These are phyloP conservation scores for Paramuricea clavata DNA, from an alignment of 92 coral and sea anemone genomes.

Conservation along the genomic window DNA sequence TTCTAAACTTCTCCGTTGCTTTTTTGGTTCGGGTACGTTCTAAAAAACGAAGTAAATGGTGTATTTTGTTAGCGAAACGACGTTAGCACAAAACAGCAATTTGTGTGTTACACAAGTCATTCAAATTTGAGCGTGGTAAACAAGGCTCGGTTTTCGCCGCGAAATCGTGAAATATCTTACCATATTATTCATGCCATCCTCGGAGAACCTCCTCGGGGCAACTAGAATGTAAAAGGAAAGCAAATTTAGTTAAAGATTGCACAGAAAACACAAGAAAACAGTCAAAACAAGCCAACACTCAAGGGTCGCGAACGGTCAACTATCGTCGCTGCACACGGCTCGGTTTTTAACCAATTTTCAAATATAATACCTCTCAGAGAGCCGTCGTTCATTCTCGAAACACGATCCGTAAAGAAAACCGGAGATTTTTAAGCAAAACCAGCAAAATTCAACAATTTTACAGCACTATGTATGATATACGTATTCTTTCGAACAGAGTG, in stretches of 20 bases:
- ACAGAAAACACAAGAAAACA: neutral
- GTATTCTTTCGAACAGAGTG: conserved; percentile 30
- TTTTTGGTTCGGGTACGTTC: conserved; percentile 92
- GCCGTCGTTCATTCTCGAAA: conserved; percentile 37
- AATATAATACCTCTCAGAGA: conserved; percentile 41
- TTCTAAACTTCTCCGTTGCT: conserved; percentile 84
- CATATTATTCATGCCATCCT: conserved; percentile 29
- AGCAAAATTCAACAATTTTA: conserved; percentile 20
- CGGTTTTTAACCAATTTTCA: neutral
- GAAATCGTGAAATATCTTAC: conserved; percentile 14
- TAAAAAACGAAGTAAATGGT: conserved; percentile 11
- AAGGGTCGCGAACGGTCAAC: neutral
- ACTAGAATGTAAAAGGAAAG: conserved; percentile 17
- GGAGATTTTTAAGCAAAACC: conserved; percentile 6
- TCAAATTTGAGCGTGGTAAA: conserved; percentile 40
- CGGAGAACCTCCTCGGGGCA: conserved; percentile 50
- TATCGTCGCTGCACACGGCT: conserved; percentile 33
- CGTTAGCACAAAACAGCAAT: conserved; percentile 47
- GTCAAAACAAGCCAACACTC: conserved; percentile 24
- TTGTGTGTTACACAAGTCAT: conserved; percentile 40
- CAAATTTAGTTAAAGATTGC: neutral
- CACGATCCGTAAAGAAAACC: neutral
- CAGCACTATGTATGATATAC: neutral
- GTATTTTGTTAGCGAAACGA: neutral
- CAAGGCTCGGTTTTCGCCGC: neutral